phyloP scores from a whole-genome alignment of 2,888 invertebrate species.

The Drosophila diplacantha region DNA sequence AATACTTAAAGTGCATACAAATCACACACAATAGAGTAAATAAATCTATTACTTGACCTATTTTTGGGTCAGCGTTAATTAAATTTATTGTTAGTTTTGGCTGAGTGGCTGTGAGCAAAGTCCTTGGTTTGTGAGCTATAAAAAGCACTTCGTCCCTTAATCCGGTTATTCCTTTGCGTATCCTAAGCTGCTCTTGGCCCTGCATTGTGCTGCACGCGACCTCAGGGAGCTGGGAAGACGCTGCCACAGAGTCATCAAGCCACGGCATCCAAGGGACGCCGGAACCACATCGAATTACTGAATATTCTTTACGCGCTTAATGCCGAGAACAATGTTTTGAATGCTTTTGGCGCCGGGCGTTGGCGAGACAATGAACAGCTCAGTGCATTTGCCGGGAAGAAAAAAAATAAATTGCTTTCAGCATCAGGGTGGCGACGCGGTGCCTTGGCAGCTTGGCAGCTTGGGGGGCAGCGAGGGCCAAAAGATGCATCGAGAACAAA shows the following conservation, averaged over 20 bases:
- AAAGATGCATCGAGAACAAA: slow-evolving; percentile 44
- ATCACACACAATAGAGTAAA: background rate
- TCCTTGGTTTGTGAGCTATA: slow-evolving; percentile 6
- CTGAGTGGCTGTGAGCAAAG: background rate
- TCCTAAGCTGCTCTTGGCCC: slow-evolving; percentile 13
- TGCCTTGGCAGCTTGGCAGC: slow-evolving; percentile 1
- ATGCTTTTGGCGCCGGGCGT: slow-evolving; percentile 32
- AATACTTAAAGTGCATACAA: background rate
- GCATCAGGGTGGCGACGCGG: slow-evolving; percentile 16
- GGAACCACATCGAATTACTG: slow-evolving; percentile 35
- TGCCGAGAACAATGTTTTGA: slow-evolving; percentile 36
- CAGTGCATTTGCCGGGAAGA: slow-evolving; percentile 23
- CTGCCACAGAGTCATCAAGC: slow-evolving; percentile 17
- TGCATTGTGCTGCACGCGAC: slow-evolving; percentile 18
- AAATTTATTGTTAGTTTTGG: background rate
- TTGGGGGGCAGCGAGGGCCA: slow-evolving; percentile 17
- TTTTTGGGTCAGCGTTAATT: background rate
- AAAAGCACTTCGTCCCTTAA: slow-evolving; percentile 4
- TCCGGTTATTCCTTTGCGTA: slow-evolving; percentile 9
- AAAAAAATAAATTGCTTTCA: slow-evolving; percentile 32
- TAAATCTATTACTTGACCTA: background rate
- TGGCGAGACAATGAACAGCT: slow-evolving; percentile 33
- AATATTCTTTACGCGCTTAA: slow-evolving; percentile 35
- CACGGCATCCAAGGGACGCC: slow-evolving; percentile 12
- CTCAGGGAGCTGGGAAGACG: slow-evolving; percentile 4